Conservation (phyloP, 2,888 invertebrate species). For the Hipparchia semele region DNA sequence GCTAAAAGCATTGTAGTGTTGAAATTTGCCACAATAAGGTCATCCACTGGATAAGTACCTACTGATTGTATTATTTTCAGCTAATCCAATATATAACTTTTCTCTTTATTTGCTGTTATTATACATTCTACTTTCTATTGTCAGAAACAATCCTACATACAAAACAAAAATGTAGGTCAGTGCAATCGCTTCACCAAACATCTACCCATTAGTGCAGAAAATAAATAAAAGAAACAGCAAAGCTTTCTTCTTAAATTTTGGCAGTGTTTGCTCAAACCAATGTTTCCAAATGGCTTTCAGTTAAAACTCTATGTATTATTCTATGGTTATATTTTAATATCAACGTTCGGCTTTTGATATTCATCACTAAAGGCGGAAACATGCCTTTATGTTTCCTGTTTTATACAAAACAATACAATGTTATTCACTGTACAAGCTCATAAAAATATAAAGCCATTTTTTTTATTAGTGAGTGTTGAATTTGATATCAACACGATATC, state of each 20-base stretch:
- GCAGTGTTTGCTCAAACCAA: conserved; percentile 25
- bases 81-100: not conserved
- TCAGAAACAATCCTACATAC: conserved; percentile 12
- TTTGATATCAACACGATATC: too few relatives aligned
- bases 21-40: not conserved
- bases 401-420: not conserved
- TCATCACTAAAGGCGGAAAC: not conserved
- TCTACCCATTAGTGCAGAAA: conserved; percentile 32
- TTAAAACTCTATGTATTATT: conserved; percentile 22
- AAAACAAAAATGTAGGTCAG: conserved; percentile 26
- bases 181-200: conserved; percentile 31
- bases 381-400: conserved; percentile 8
- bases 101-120: not conserved
- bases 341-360: not conserved
- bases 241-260: conserved; percentile 26
- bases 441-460: too few relatives aligned
- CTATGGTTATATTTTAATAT: conserved; percentile 10
- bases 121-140: not conserved
- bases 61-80: conserved; percentile 8
- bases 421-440: too few relatives aligned
- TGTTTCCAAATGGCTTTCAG: conserved; percentile 27
- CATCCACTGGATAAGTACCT: not conserved
- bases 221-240: conserved; percentile 32
- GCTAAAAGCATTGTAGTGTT: too few relatives aligned
- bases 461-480: too few relatives aligned